These are phyloP conservation scores for Nowickia ferox DNA, from an alignment of 2,888 invertebrate species.

Conservation along the genomic window DNA sequence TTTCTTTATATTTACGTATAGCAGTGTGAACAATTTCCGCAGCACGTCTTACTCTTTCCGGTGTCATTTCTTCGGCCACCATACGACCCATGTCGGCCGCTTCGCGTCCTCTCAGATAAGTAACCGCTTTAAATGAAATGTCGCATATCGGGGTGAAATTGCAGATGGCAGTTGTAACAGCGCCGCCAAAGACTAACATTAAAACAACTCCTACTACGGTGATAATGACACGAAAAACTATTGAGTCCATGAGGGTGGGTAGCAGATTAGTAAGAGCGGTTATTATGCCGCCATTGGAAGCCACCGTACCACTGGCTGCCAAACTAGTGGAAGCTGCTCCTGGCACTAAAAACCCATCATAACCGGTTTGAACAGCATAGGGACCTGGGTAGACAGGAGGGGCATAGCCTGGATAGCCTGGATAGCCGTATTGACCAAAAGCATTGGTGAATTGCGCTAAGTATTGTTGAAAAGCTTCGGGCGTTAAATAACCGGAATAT, in stretches of 20 bases:
- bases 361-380: slow-evolving; percentile 82
- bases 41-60: slow-evolving; percentile 84
- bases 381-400: slow-evolving; percentile 78
- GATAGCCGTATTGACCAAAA: slow-evolving; percentile 75
- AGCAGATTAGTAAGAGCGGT: slow-evolving; percentile 76
- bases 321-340: slow-evolving; percentile 65
- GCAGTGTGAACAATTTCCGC: slow-evolving; percentile 85
- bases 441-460: slow-evolving; percentile 79
- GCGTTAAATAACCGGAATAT: slow-evolving; percentile 78
- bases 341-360: slow-evolving; percentile 83
- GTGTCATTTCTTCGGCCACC: slow-evolving; percentile 83
- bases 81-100: slow-evolving; percentile 79
- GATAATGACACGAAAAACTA: slow-evolving; percentile 83
- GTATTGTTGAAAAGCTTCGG: slow-evolving; percentile 82
- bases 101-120: slow-evolving; percentile 76
- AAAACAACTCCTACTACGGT: slow-evolving; percentile 83
- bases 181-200: slow-evolving; percentile 84
- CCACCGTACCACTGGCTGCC: slow-evolving; percentile 65
- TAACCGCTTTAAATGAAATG: slow-evolving; percentile 82
- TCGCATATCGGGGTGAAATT: slow-evolving; percentile 85
- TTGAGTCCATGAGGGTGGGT: slow-evolving; percentile 78
- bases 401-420: slow-evolving; percentile 75
- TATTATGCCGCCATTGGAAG: slow-evolving; percentile 72
- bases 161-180: slow-evolving; percentile 85
- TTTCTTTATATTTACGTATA: slow-evolving; percentile 84